Evolutionary conservation across 2,888 invertebrate genomes (phyloP).

Genomic region (Polymixis flavicincta): DNA sequence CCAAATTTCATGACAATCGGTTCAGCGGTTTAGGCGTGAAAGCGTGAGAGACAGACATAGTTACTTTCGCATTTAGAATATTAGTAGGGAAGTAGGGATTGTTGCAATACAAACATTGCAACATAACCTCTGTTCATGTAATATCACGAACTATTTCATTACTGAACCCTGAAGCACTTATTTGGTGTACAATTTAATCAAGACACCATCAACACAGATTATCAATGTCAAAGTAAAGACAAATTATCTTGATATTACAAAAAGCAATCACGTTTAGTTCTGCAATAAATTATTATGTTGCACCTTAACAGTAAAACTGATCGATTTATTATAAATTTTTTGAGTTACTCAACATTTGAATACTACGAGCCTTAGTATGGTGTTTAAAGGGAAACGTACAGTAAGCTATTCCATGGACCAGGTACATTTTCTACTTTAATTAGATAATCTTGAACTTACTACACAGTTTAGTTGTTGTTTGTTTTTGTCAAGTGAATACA

Average conservation of each 20-base stretch:
- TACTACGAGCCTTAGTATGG: slow-evolving; percentile 48
- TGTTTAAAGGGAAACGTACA: slow-evolving; percentile 31
- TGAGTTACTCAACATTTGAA: slow-evolving; percentile 64
- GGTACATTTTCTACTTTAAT: neutral
- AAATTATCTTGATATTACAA: slow-evolving; percentile 64
- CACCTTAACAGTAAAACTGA: slow-evolving; percentile 60
- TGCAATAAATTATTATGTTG: slow-evolving; percentile 51
- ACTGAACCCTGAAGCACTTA: slow-evolving; percentile 23
- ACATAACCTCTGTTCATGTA: slow-evolving; percentile 3
- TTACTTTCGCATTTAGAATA: too few species aligned
- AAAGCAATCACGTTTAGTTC: slow-evolving; percentile 63
- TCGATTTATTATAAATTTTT: slow-evolving; percentile 70
- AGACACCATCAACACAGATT: slow-evolving; percentile 52
- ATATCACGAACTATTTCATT: slow-evolving; percentile 28
- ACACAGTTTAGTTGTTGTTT: too few species aligned
- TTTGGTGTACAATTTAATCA: slow-evolving; percentile 54
- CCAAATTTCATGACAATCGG: too few species aligned
- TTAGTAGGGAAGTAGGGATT: too few species aligned
- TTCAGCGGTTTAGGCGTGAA: too few species aligned
- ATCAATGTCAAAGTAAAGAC: slow-evolving; percentile 59
- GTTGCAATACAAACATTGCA: neutral
- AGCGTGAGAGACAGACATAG: too few species aligned
- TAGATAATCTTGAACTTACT: neutral
- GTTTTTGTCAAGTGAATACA: too few species aligned
- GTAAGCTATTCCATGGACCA: neutral